Evolutionary conservation across 2,113 vertebrate genomes (phyloP).

Genomic region (Colaptes auratus): DNA sequence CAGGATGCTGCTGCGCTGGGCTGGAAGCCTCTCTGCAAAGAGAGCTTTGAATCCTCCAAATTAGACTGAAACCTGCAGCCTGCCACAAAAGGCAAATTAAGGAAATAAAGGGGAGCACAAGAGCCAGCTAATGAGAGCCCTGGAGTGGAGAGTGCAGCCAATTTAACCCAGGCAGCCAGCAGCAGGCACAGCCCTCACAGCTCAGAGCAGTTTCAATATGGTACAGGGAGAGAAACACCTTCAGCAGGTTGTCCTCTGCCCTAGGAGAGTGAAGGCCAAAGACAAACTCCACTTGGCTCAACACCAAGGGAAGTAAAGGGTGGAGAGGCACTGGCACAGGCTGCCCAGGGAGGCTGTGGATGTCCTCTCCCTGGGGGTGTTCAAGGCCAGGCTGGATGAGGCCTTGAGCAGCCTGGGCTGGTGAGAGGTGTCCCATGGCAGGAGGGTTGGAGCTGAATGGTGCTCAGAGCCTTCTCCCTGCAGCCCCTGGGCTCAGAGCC

Average conservation of each 20-base stretch:
- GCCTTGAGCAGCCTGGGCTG: too few relatives aligned
- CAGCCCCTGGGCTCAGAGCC: too few relatives aligned
- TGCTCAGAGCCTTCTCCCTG: too few relatives aligned
- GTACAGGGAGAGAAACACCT: background rate
- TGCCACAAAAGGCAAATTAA: constrained; percentile 29
- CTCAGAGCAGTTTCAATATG: background rate
- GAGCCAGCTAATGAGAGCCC: constrained; percentile 44
- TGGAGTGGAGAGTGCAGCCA: background rate
- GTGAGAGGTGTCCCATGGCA: too few relatives aligned
- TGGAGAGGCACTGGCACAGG: too few relatives aligned
- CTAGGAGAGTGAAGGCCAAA: background rate
- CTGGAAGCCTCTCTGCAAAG: background rate
- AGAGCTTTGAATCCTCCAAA: background rate
- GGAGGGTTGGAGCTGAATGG: too few relatives aligned
- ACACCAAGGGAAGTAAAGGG: background rate
- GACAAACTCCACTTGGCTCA: background rate
- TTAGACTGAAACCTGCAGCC: background rate
- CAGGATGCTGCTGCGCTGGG: background rate
- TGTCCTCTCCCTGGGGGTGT: too few relatives aligned
- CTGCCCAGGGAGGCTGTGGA: too few relatives aligned
- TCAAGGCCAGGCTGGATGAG: too few relatives aligned
- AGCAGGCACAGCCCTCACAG: background rate
- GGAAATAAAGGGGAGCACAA: constrained; percentile 5
- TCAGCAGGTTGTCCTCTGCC: background rate
- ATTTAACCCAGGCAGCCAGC: constrained; percentile 18